These are phyloP conservation scores for Elephantulus edwardii DNA, from an alignment of 2,113 vertebrate genomes.

Conservation along the genomic window DNA sequence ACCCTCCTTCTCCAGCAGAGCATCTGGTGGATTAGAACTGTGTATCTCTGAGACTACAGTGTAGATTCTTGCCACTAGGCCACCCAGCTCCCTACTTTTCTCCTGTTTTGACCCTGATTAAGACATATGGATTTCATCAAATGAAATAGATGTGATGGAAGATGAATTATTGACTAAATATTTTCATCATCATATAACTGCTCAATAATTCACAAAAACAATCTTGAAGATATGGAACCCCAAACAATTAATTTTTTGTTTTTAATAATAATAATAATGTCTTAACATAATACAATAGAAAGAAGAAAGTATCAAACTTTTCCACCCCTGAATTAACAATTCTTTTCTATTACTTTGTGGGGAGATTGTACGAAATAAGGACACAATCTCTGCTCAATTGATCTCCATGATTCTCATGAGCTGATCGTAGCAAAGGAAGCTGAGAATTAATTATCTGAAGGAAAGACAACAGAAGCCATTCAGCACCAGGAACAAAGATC, in stretches of 20 bases:
- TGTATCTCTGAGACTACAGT: too few species aligned
- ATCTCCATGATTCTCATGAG: background rate
- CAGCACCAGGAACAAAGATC: slow-evolving; percentile 47
- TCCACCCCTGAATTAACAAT: background rate
- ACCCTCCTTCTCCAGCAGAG: too few species aligned
- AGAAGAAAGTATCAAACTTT: background rate
- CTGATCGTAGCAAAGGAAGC: background rate
- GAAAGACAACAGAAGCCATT: slow-evolving; percentile 51
- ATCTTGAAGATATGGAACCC: background rate
- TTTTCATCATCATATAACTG: slow-evolving; percentile 31
- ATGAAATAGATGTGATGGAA: slow-evolving; percentile 15
- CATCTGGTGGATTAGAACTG: too few species aligned
- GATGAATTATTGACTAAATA: background rate
- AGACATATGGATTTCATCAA: slow-evolving; percentile 50
- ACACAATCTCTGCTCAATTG: background rate
- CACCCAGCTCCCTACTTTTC: too few species aligned
- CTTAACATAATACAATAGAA: background rate
- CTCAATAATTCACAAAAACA: background rate
- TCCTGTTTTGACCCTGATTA: slow-evolving; percentile 51
- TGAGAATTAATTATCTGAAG: slow-evolving; percentile 48
- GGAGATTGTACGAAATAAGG: slow-evolving; percentile 9
- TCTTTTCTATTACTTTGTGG: background rate
- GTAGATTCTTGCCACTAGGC: too few species aligned
- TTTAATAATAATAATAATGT: background rate
- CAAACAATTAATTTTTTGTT: background rate